Conservation (phyloP, 2,113 vertebrate species). For the Ammodramus savannarum region DNA sequence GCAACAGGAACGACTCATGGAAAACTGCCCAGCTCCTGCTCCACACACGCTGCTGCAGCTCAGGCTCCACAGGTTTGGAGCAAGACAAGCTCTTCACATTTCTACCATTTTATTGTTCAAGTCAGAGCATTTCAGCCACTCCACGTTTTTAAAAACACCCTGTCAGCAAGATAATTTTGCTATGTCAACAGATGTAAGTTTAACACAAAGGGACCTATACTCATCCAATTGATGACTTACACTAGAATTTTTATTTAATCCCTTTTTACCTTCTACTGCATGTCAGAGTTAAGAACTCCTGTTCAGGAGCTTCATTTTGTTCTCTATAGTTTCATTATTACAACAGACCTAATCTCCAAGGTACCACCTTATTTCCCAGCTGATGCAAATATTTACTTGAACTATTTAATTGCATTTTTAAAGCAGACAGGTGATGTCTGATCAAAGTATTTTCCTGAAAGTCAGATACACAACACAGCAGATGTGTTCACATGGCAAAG, state of each 20-base stretch:
- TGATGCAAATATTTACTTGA: constrained; percentile 51
- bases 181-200: too few species aligned
- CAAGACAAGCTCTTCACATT: neutral
- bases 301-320: neutral
- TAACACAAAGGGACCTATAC: neutral
- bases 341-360: constrained; percentile 8
- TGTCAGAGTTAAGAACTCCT: neutral
- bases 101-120: neutral
- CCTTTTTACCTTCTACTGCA: neutral
- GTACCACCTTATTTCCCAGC: constrained; percentile 14
- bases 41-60: neutral
- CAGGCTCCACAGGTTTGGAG: neutral
- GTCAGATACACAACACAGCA: neutral
- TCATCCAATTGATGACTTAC: neutral
- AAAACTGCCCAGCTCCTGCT: neutral
- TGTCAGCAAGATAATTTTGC: neutral
- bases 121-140: neutral
- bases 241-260: neutral
- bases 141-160: neutral
- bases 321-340: constrained; percentile 21
- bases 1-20: neutral
- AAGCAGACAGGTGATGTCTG: constrained; percentile 5
- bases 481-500: neutral
- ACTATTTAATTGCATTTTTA: constrained; percentile 44
- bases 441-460: constrained; percentile 31